phyloP scores from a whole-genome alignment of 2,888 invertebrate species.

The Volucella inanis region DNA sequence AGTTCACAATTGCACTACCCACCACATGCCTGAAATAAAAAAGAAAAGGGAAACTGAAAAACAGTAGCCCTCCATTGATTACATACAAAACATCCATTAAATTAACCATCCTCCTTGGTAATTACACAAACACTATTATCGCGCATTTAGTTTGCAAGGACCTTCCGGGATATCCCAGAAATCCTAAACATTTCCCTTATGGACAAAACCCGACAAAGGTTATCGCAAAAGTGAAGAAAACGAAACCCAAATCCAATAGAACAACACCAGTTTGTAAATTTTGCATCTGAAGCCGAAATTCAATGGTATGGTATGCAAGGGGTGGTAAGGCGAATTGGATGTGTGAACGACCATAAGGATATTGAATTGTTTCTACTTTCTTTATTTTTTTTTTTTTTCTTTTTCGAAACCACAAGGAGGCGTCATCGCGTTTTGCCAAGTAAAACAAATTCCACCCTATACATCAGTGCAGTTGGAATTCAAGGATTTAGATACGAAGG shows the following conservation, averaged over 20 bases:
- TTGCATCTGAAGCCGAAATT: conserved; percentile 52
- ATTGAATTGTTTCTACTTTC: conserved; percentile 69
- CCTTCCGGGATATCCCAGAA: conserved; percentile 49
- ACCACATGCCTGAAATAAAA: conserved; percentile 2
- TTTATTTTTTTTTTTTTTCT: conserved; percentile 5
- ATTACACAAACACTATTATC: conserved; percentile 72
- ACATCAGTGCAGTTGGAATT: conserved; percentile 61
- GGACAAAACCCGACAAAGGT: conserved; percentile 26
- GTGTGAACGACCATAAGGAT: conserved; percentile 69
- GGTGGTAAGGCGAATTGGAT: conserved; percentile 24
- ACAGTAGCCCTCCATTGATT: conserved; percentile 61
- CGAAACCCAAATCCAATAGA: conserved; percentile 28
- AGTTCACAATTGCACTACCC: not conserved
- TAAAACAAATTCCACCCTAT: conserved; percentile 68
- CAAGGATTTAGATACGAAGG: conserved; percentile 36
- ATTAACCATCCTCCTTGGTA: conserved; percentile 72
- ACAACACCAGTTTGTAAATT: conserved; percentile 52
- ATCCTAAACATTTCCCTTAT: conserved; percentile 9
- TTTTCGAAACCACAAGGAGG: conserved; percentile 61
- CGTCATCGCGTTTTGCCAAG: conserved; percentile 59
- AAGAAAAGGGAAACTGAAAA: conserved; percentile 32
- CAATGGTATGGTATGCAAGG: not conserved
- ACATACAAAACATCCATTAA: conserved; percentile 71
- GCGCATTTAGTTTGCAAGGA: conserved; percentile 60
- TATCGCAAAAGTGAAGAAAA: conserved; percentile 19